Conservation (phyloP, 30 jellyfish, hydroid and myxozoan species). For the Cassiopea xamachana region DNA sequence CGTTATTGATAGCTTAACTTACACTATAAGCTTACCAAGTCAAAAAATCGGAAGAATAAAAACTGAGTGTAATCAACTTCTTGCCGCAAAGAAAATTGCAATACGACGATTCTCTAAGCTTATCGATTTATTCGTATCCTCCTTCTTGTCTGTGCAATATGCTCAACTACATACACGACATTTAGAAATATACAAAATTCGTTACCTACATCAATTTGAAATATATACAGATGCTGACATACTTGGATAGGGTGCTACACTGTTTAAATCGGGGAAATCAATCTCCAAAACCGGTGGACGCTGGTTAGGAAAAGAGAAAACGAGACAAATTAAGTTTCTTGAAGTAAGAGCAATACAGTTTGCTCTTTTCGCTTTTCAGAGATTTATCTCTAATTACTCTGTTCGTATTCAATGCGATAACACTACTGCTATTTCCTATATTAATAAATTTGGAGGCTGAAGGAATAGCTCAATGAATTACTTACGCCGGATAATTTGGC, state of each 20-base stretch:
- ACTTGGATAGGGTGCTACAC: not conserved
- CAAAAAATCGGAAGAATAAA: no score
- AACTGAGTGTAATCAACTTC: not conserved
- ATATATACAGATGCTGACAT: not conserved
- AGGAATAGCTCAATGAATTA: not conserved
- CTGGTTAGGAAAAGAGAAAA: not conserved
- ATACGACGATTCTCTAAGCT: no score
- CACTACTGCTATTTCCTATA: conserved; percentile 17
- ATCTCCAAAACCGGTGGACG: conserved; percentile 13
- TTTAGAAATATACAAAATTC: no score
- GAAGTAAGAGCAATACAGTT: not conserved
- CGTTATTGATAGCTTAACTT: no score
- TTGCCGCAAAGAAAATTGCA: not conserved
- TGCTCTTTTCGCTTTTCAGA: conserved; percentile 1
- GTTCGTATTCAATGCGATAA: not conserved
- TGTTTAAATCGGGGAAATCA: not conserved
- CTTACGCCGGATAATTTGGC: conserved; percentile 15
- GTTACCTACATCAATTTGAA: not conserved
- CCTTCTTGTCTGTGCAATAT: no score
- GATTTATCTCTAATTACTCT: not conserved
- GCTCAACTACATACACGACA: no score
- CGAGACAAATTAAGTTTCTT: not conserved
- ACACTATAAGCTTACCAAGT: no score
- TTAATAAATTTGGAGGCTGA: conserved; percentile 6
- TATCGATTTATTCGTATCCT: no score